phyloP scores from a whole-genome alignment of 2,888 invertebrate genomes.

The Xestia c-nigrum region DNA sequence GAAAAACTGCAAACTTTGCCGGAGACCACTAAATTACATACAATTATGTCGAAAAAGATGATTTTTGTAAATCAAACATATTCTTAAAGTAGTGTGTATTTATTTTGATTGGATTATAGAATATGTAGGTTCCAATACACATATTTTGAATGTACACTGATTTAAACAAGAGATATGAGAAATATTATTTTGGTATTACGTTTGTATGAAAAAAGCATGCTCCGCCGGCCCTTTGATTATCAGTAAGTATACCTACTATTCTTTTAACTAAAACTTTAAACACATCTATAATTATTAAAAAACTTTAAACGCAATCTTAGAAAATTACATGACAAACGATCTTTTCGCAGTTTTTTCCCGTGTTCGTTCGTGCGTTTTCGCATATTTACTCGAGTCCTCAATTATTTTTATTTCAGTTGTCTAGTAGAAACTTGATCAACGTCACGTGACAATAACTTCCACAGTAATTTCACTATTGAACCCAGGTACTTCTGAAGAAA shows the following conservation, averaged over 20 bases:
- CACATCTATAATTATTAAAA: neutral
- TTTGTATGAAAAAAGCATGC: too few relatives aligned
- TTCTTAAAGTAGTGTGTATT: too few relatives aligned
- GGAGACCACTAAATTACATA: neutral
- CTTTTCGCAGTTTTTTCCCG: neutral
- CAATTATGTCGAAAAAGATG: neutral
- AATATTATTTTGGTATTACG: too few relatives aligned
- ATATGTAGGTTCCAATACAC: too few relatives aligned
- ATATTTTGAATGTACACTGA: too few relatives aligned
- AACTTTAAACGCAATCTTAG: too few relatives aligned
- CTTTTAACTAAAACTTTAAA: neutral
- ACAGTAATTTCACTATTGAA: neutral
- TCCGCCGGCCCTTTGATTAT: too few relatives aligned
- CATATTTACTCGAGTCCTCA: neutral
- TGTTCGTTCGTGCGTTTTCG: neutral
- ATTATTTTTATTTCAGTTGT: neutral
- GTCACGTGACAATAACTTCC: too few relatives aligned
- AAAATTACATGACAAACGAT: too few relatives aligned
- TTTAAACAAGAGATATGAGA: too few relatives aligned
- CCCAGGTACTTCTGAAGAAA: slow-evolving; percentile 3
- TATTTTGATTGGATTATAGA: too few relatives aligned
- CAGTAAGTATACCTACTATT: neutral
- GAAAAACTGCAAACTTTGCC: neutral
- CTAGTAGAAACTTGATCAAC: neutral
- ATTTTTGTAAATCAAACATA: too few relatives aligned